A percentile compares a stretch with the other conserved stretches of the same genome.
phyloP scores from a whole-genome alignment of 2,888 invertebrate species.

The Dermolepida albohirtum region DNA sequence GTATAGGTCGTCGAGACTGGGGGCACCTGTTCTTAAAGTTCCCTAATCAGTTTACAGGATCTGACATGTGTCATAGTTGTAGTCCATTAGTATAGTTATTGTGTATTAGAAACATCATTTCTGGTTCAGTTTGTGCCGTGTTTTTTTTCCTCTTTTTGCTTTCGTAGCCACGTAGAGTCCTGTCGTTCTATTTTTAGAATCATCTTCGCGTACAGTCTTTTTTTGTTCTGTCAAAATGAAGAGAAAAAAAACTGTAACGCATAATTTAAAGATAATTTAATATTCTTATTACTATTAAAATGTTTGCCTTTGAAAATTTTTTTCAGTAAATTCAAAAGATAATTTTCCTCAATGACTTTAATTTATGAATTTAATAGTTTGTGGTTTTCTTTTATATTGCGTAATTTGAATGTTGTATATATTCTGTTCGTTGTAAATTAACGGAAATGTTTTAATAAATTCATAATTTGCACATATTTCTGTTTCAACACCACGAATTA shows the following conservation, averaged over 20 bases:
- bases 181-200: slow-evolving; percentile 31
- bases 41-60: slow-evolving; percentile 48
- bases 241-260: slow-evolving; percentile 11
- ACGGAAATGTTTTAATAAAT: too few species aligned
- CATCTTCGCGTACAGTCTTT: slow-evolving; percentile 13
- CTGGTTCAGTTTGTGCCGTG: slow-evolving; percentile 18
- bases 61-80: slow-evolving; percentile 50
- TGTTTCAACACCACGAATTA: too few species aligned
- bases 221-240: slow-evolving; percentile 1
- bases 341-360: too few species aligned
- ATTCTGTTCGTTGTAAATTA: too few species aligned
- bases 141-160: background rate
- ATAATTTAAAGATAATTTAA: slow-evolving; percentile 35
- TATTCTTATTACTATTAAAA: slow-evolving; percentile 13
- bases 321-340: background rate
- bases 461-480: too few species aligned
- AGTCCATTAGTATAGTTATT: slow-evolving; percentile 51
- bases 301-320: slow-evolving; percentile 7
- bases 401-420: too few species aligned
- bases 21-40: slow-evolving; percentile 44
- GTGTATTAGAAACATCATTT: slow-evolving; percentile 41
- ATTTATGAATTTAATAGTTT: too few species aligned
- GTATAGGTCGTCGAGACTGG: background rate
- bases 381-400: too few species aligned
- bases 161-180: slow-evolving; percentile 3